These are phyloP conservation scores for Myripristis jacobus DNA, from an alignment of 2,797 vertebrate species.

Conservation along the genomic window DNA sequence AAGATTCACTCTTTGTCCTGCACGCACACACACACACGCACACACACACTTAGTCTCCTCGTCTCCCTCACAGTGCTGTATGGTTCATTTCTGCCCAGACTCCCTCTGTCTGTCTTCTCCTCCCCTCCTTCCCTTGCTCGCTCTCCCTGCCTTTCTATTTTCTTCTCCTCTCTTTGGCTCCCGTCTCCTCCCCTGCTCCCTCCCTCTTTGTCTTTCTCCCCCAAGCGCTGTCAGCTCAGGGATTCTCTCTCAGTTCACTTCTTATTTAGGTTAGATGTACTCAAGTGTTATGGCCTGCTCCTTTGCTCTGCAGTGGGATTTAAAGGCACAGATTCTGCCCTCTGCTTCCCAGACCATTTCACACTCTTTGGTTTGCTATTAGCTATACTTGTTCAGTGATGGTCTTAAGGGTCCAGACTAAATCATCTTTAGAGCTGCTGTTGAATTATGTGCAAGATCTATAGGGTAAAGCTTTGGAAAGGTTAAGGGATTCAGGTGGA, in stretches of 20 bases:
- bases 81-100: not conserved
- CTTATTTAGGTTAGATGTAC: conserved; percentile 75
- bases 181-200: conserved; percentile 18
- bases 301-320: conserved; percentile 45
- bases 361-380: conserved; percentile 27
- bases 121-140: not conserved
- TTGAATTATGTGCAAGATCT: not conserved
- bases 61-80: not conserved
- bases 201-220: conserved; percentile 40
- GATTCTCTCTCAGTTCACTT: conserved; percentile 73
- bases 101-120: not conserved
- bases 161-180: conserved; percentile 29
- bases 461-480: not conserved
- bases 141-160: conserved; percentile 20
- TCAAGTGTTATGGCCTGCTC: conserved; percentile 60
- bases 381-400: conserved; percentile 2
- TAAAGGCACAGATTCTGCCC: conserved; percentile 50
- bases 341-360: conserved; percentile 17
- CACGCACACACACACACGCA: not conserved
- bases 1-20: not conserved
- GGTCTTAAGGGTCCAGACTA: not conserved
- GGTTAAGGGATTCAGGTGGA: not conserved
- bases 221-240: conserved; percentile 50
- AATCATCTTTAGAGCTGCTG: not conserved
- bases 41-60: not conserved